Evolutionary conservation across 2,113 vertebrate species (phyloP).

Genomic region (Hypomesus transpacificus): DNA sequence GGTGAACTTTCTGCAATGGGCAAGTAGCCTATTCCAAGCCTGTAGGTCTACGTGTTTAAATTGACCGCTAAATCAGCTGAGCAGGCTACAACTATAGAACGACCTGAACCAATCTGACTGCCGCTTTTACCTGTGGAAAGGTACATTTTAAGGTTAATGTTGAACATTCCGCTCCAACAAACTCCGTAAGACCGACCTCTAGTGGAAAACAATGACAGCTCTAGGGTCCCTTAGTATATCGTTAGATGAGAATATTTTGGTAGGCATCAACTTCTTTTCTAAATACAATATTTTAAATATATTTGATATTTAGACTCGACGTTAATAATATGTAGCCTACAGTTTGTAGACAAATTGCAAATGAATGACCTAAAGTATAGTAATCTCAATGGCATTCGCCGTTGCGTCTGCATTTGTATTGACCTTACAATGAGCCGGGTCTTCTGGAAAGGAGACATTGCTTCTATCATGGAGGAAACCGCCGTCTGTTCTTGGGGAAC

Average conservation of each 20-base stretch:
- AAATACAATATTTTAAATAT: neutral
- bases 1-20: neutral
- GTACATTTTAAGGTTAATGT: neutral
- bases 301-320: neutral
- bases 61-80: no score
- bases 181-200: constrained; percentile 17
- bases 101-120: neutral
- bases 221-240: no score
- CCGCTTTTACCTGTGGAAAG: neutral
- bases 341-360: neutral
- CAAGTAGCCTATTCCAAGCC: no score
- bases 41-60: no score
- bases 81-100: no score
- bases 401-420: neutral
- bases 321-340: no score
- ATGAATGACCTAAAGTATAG: neutral
- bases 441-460: constrained; percentile 37
- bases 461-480: constrained; percentile 40
- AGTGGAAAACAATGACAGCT: neutral
- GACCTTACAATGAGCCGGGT: neutral
- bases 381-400: neutral
- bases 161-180: neutral
- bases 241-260: no score
- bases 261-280: neutral
- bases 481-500: constrained; percentile 57